Evolutionary conservation across 2,888 invertebrate genomes (phyloP).

Genomic region (Polyploca ridens): DNA sequence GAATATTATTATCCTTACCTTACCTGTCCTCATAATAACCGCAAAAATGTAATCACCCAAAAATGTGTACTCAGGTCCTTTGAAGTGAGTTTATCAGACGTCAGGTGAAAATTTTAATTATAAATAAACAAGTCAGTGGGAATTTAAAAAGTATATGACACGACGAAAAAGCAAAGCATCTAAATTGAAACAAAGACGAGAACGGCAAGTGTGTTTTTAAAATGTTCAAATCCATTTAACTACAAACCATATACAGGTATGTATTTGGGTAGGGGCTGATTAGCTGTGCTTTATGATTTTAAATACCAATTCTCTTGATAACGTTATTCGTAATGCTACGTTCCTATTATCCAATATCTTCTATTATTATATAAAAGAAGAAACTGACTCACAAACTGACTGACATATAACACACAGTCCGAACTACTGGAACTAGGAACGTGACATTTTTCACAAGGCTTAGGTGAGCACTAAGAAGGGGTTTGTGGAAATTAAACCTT

Average conservation of each 20-base stretch:
- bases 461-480: too few species aligned
- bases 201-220: background rate
- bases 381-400: too few species aligned
- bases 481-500: too few species aligned
- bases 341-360: too few species aligned
- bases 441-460: too few species aligned
- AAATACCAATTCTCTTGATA: background rate
- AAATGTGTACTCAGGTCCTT: background rate
- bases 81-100: background rate
- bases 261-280: constrained; percentile 2
- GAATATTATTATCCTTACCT: too few species aligned
- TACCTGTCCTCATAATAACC: background rate
- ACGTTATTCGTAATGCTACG: too few species aligned
- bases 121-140: background rate
- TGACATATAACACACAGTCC: too few species aligned
- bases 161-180: background rate
- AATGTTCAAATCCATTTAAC: constrained; percentile 12
- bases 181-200: constrained; percentile 1
- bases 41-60: background rate
- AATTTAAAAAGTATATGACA: background rate
- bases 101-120: background rate
- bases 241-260: background rate
- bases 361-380: too few species aligned
- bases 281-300: background rate
- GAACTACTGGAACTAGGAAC: too few species aligned